Conservation (phyloP, 2,797 vertebrate species). For the Dromococcyx pavoninus region DNA sequence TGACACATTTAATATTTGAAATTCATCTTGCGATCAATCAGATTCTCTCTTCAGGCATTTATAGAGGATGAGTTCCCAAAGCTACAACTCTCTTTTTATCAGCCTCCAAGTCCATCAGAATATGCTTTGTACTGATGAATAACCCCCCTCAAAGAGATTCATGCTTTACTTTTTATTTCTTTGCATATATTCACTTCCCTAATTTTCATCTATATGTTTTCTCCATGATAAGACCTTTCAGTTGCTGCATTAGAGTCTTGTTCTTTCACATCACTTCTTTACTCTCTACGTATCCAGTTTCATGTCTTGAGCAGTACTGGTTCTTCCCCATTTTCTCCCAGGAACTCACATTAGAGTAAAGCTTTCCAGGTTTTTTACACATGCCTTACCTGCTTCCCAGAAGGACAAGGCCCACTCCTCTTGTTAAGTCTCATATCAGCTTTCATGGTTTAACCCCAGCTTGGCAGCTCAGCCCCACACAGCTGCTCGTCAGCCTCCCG, state of each 20-base stretch:
- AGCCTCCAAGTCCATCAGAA: neutral
- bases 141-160: neutral
- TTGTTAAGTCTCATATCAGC: neutral
- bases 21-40: fast-evolving
- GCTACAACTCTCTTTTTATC: neutral
- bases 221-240: neutral
- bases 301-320: neutral
- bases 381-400: neutral
- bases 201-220: neutral
- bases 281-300: neutral
- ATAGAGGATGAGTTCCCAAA: neutral
- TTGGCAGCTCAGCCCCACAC: neutral
- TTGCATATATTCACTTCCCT: neutral
- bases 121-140: neutral
- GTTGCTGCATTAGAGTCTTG: neutral
- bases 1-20: neutral
- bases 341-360: neutral
- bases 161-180: neutral
- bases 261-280: neutral
- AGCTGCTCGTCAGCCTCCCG: fast-evolving
- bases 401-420: neutral
- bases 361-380: neutral
- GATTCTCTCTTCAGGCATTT: neutral
- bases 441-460: neutral
- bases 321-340: neutral